Conservation (phyloP, 2,113 vertebrate genomes). For the Dascyllus trimaculatus region DNA sequence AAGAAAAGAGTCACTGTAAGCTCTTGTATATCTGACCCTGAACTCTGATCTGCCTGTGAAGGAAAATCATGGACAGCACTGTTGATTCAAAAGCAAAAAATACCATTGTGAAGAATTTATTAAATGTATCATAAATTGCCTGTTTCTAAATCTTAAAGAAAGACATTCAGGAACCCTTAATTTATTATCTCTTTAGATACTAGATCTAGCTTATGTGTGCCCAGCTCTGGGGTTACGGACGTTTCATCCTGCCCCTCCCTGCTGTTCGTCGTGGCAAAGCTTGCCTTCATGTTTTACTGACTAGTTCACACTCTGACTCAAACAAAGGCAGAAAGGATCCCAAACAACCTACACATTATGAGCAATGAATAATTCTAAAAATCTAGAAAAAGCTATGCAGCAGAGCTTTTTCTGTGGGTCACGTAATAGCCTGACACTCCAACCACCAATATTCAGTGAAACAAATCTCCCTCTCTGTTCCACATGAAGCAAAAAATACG, state of each 20-base stretch:
- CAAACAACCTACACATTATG: slow-evolving; percentile 69
- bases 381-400: slow-evolving; percentile 50
- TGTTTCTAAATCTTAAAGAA: no score
- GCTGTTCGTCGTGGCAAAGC: slow-evolving; percentile 40
- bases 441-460: slow-evolving; percentile 32
- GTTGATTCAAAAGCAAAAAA: slow-evolving; percentile 12
- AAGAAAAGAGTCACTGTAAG: slow-evolving; percentile 24
- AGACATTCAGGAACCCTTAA: no score
- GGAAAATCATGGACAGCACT: neutral
- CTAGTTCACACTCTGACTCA: slow-evolving; percentile 69
- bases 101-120: neutral
- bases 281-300: slow-evolving; percentile 63
- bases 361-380: slow-evolving; percentile 66
- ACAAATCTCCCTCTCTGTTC: slow-evolving; percentile 9
- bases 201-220: slow-evolving; percentile 28
- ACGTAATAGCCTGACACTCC: slow-evolving; percentile 51
- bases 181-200: neutral
- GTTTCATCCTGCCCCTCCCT: slow-evolving; percentile 31
- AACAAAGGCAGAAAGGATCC: slow-evolving; percentile 69
- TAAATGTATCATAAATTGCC: neutral
- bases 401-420: slow-evolving; percentile 59
- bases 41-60: slow-evolving; percentile 19
- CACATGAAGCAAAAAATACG: neutral
- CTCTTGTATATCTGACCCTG: slow-evolving; percentile 15
- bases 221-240: slow-evolving; percentile 44